These are phyloP conservation scores for Pogonophryne albipinna DNA, from an alignment of 2,797 vertebrate species.

Conservation along the genomic window DNA sequence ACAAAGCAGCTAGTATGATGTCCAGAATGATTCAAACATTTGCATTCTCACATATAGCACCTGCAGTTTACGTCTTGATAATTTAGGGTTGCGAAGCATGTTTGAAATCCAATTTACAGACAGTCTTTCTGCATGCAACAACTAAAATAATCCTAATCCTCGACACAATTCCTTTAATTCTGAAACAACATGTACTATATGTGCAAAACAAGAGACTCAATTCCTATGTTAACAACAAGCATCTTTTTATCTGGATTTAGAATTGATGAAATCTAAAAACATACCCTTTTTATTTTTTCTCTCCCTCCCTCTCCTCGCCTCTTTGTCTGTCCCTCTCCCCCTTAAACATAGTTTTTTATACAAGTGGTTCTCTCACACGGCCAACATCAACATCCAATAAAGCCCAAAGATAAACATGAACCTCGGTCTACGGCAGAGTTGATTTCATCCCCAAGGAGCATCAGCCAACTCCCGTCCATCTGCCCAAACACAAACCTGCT, in stretches of 20 bases:
- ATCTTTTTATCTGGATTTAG: conserved; percentile 45
- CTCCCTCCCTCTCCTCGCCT: background rate
- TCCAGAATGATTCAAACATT: too few species aligned
- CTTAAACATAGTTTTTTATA: conserved; percentile 84
- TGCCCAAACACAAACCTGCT: conserved; percentile 86
- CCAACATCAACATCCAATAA: conserved; percentile 89
- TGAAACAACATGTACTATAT: conserved; percentile 28
- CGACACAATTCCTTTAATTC: background rate
- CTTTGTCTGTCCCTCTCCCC: conserved; percentile 28
- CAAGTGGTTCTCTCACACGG: conserved; percentile 80
- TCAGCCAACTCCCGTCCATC: conserved; percentile 84
- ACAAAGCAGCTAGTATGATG: too few species aligned
- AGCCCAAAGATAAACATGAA: conserved; percentile 87
- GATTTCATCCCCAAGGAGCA: conserved; percentile 84
- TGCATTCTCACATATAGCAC: too few species aligned
- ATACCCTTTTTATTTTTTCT: background rate
- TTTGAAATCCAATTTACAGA: background rate
- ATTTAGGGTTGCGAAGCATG: too few species aligned
- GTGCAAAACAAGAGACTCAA: conserved; percentile 23
- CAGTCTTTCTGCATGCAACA: conserved; percentile 2
- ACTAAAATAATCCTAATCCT: background rate
- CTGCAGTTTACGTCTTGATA: too few species aligned
- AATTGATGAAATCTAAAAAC: conserved; percentile 48
- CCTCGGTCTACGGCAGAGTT: conserved; percentile 83
- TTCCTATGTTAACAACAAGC: conserved; percentile 11